Conservation (phyloP, 2,113 vertebrate species). For the Bubo bubo region DNA sequence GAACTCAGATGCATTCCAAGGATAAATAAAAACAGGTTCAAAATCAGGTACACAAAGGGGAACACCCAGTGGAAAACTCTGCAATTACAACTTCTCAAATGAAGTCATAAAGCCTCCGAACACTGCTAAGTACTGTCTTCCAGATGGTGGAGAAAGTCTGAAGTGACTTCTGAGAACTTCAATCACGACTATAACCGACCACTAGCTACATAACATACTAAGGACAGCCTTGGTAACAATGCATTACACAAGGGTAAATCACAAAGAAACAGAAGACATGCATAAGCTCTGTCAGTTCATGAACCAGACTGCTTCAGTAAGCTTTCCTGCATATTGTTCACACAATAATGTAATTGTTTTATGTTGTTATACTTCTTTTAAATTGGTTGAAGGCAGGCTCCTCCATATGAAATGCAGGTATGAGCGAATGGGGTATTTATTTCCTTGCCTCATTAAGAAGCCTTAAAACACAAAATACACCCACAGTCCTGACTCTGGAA, state of each 20-base stretch:
- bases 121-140: not conserved
- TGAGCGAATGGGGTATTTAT: accelerated
- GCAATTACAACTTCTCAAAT: not conserved
- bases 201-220: accelerated
- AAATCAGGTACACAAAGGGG: not conserved
- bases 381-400: not conserved
- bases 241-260: not conserved
- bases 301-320: not conserved
- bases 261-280: not conserved
- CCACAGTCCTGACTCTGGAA: not conserved
- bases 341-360: not conserved
- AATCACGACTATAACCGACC: not conserved
- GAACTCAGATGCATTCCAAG: not conserved
- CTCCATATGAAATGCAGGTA: not conserved
- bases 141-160: not conserved
- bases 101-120: not conserved
- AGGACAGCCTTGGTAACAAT: not conserved
- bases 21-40: not conserved
- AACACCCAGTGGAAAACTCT: not conserved
- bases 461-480: not conserved
- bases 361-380: not conserved
- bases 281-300: not conserved
- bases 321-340: not conserved
- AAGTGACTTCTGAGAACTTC: not conserved
- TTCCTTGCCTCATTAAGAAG: not conserved